phyloP scores from a whole-genome alignment of 2,888 invertebrate species.

The Andrena hattorfiana region DNA sequence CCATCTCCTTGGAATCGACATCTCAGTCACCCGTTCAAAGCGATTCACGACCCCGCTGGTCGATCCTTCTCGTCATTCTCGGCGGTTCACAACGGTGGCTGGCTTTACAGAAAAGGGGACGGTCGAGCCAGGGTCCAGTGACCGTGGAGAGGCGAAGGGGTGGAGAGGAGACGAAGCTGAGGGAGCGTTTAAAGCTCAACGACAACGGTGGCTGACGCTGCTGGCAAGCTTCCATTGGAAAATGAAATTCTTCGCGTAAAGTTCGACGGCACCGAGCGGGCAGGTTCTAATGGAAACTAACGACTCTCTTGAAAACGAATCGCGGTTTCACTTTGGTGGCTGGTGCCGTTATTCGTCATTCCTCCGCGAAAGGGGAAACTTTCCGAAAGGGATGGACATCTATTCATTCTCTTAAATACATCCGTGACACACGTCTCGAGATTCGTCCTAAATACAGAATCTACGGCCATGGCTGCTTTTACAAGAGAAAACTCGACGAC shows the following conservation, averaged over 20 bases:
- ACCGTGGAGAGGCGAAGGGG: background rate
- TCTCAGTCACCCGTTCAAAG: background rate
- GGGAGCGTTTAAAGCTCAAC: conserved; percentile 35
- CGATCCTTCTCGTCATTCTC: background rate
- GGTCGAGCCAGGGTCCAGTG: background rate
- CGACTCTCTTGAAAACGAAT: conserved; percentile 20
- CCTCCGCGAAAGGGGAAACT: background rate
- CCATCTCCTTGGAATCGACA: background rate
- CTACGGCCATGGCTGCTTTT: background rate
- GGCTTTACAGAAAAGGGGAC: conserved; percentile 19
- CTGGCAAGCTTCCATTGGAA: conserved; percentile 59
- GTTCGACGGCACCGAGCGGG: conserved; percentile 32
- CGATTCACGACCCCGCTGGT: background rate
- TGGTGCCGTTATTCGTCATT: background rate
- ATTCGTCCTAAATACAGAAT: background rate
- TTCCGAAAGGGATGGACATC: background rate
- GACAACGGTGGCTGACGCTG: conserved; percentile 37
- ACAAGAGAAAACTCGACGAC: background rate
- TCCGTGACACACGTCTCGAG: background rate
- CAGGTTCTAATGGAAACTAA: conserved; percentile 30
- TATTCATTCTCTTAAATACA: background rate
- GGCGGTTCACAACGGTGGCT: conserved; percentile 7
- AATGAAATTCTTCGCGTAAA: conserved; percentile 59
- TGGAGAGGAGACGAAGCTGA: background rate
- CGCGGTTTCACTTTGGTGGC: background rate